These are phyloP conservation scores for Acinonyx jubatus DNA, from an alignment of 2,113 vertebrate genomes.

Conservation along the genomic window DNA sequence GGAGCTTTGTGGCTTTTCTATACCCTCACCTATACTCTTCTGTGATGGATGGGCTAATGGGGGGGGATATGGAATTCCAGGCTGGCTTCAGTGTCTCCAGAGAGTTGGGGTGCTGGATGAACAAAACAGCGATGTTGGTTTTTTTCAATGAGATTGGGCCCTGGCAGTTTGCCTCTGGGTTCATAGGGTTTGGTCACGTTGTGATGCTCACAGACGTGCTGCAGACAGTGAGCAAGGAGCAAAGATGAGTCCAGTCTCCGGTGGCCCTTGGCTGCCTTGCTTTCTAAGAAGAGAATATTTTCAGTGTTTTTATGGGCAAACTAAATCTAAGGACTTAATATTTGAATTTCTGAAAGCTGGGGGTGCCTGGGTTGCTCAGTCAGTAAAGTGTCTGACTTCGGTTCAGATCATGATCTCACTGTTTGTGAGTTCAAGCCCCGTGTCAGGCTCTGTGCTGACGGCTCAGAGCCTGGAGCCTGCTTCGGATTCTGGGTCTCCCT, in stretches of 20 bases:
- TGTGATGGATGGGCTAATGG: not conserved
- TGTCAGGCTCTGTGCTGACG: too few species aligned
- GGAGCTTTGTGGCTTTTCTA: not conserved
- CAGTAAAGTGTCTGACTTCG: too few species aligned
- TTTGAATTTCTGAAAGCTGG: conserved; percentile 2
- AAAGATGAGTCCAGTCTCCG: conserved; percentile 41
- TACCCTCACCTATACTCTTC: not conserved
- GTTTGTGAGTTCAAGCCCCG: too few species aligned
- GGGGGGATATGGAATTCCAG: conserved; percentile 27
- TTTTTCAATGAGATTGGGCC: not conserved
- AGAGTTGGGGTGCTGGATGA: conserved; percentile 22
- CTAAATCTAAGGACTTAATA: not conserved
- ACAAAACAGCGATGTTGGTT: not conserved
- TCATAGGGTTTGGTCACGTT: conserved; percentile 47
- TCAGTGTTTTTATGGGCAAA: not conserved
- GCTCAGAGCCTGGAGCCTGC: too few species aligned
- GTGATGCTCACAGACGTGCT: conserved; percentile 55
- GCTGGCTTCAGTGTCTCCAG: not conserved
- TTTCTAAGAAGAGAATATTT: conserved; percentile 5
- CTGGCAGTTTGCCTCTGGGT: not conserved
- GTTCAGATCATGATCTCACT: too few species aligned
- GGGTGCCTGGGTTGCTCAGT: too few species aligned
- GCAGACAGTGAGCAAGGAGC: conserved; percentile 64
- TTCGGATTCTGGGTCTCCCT: too few species aligned
- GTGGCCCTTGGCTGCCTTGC: not conserved